A percentile compares a stretch with the other conserved stretches of the same genome.
Evolutionary conservation across 1,140 invertebrate genomes (phyloP).

Genomic region (Drosophila nannoptera): DNA sequence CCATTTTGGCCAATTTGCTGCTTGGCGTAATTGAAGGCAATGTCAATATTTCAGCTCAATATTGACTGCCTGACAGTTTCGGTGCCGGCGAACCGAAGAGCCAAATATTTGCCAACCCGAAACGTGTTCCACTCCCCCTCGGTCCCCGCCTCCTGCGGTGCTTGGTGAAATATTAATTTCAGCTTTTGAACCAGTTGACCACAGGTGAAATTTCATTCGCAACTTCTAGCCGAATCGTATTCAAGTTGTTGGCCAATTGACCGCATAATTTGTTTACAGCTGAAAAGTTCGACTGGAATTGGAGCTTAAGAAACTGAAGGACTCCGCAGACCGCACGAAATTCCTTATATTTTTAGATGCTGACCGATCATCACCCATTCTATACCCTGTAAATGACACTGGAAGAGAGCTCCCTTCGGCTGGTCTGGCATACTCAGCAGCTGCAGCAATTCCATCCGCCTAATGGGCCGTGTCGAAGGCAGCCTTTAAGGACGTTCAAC

Average conservation of each 20-base stretch:
- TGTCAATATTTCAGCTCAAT: slow-evolving; percentile 21
- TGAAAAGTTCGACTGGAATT: neutral
- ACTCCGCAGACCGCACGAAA: slow-evolving; percentile 19
- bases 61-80: neutral
- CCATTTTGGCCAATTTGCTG: slow-evolving; percentile 9
- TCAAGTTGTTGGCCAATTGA: neutral
- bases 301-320: slow-evolving; percentile 51
- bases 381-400: neutral
- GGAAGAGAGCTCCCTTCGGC: neutral
- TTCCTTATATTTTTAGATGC: slow-evolving; percentile 40
- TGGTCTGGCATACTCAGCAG: too few relatives aligned
- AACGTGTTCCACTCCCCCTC: neutral
- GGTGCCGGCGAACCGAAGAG: neutral
- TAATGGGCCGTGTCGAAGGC: neutral
- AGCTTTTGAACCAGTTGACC: neutral
- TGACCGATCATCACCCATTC: slow-evolving; percentile 23
- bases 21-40: slow-evolving; percentile 18
- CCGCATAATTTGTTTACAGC: slow-evolving; percentile 1
- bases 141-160: neutral
- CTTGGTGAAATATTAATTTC: slow-evolving; percentile 1
- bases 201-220: neutral
- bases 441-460: neutral
- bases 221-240: neutral
- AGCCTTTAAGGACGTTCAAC: neutral
- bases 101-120: slow-evolving; percentile 6